Conservation (phyloP, 2,113 vertebrate species). For the Mirza zaza region DNA sequence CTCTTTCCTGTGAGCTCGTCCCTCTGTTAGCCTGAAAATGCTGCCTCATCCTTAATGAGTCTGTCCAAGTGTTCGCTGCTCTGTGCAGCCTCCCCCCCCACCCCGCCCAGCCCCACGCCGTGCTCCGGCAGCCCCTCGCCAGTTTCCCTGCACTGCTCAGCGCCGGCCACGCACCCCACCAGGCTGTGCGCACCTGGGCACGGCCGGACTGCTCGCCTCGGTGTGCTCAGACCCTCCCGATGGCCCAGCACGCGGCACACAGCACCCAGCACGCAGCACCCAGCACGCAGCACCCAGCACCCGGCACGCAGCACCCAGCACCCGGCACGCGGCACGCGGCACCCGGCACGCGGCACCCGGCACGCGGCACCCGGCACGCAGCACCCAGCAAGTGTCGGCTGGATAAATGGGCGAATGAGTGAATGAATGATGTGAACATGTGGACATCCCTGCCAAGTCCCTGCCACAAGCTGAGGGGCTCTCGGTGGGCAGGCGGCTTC, state of each 20-base stretch:
- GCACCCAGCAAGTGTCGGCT: background rate
- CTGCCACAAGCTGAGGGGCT: background rate
- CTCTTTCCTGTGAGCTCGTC: too few species aligned
- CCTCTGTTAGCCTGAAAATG: too few species aligned
- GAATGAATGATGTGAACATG: background rate
- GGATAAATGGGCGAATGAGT: background rate
- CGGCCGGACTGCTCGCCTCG: background rate
- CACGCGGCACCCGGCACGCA: background rate
- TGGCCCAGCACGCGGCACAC: background rate
- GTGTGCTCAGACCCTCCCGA: background rate
- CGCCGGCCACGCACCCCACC: background rate
- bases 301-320: background rate
- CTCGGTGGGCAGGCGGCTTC: background rate
- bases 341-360: background rate
- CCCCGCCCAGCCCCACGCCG: accelerated
- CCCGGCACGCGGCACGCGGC: too few species aligned
- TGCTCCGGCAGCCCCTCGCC: background rate
- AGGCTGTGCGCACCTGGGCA: background rate
- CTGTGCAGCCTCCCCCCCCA: too few species aligned
- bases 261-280: too few species aligned
- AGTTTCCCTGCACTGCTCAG: background rate
- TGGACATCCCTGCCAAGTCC: background rate
- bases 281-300: too few species aligned
- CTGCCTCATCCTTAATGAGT: too few species aligned
- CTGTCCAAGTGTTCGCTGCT: too few species aligned